Evolutionary conservation across 2,797 vertebrate genomes (phyloP).

Genomic region (Sebastes itinus): DNA sequence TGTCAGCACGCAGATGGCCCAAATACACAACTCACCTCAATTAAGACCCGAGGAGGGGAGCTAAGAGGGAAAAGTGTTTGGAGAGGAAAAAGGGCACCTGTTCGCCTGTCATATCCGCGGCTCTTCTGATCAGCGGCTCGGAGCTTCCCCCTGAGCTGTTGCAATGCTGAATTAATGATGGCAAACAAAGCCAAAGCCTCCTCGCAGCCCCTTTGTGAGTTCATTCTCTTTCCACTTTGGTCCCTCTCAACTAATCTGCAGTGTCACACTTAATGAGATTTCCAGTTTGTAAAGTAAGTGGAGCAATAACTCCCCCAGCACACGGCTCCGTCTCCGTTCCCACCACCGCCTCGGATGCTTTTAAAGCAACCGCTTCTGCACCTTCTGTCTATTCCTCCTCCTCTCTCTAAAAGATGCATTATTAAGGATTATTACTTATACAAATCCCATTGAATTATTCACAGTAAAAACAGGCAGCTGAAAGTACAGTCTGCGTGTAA

Average conservation of each 20-base stretch:
- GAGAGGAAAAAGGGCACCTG: slow-evolving; percentile 75
- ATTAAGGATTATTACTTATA: slow-evolving; percentile 53
- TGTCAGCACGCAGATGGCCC: slow-evolving; percentile 82
- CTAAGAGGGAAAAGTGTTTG: slow-evolving; percentile 57
- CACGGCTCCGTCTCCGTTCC: slow-evolving; percentile 38
- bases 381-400: slow-evolving; percentile 44
- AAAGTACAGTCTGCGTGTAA: slow-evolving; percentile 19
- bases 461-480: slow-evolving; percentile 35
- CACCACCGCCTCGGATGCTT: slow-evolving; percentile 41
- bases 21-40: slow-evolving; percentile 78
- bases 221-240: slow-evolving; percentile 76
- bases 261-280: slow-evolving; percentile 87
- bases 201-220: slow-evolving; percentile 74
- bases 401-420: slow-evolving; percentile 45
- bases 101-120: slow-evolving; percentile 74
- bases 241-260: slow-evolving; percentile 84
- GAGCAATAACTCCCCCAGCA: slow-evolving; percentile 73
- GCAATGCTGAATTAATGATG: slow-evolving; percentile 80
- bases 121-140: slow-evolving; percentile 73
- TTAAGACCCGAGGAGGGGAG: slow-evolving; percentile 70
- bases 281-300: slow-evolving; percentile 81
- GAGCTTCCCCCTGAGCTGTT: slow-evolving; percentile 71
- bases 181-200: slow-evolving; percentile 80
- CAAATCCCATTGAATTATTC: slow-evolving; percentile 58
- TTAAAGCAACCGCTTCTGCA: slow-evolving; percentile 59